A percentile compares a stretch with the other conserved stretches of the same genome.
Evolutionary conservation across 1,140 invertebrate species (phyloP).

Genomic region (Grapholita molesta): DNA sequence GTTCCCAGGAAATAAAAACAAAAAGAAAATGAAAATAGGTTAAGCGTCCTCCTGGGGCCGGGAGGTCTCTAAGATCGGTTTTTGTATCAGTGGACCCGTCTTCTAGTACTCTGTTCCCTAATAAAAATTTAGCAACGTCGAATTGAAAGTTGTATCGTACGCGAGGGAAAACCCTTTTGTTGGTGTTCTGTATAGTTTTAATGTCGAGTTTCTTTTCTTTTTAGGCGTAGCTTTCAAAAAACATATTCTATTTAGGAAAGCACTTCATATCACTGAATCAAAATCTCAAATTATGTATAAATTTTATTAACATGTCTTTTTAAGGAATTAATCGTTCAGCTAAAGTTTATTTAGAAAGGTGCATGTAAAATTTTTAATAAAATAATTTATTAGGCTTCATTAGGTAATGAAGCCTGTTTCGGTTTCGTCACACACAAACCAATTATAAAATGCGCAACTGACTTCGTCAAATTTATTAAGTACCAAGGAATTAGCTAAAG

Average conservation of each 20-base stretch:
- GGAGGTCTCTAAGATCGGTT: conserved; percentile 46
- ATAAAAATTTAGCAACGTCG: conserved; percentile 47
- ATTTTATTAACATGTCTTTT: too few relatives aligned
- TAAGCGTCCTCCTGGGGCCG: conserved; percentile 52
- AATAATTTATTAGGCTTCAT: too few relatives aligned
- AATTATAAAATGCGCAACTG: too few relatives aligned
- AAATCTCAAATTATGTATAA: too few relatives aligned
- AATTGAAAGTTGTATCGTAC: conserved; percentile 8
- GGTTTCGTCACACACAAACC: too few relatives aligned
- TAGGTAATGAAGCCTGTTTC: too few relatives aligned
- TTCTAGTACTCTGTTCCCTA: conserved; percentile 25
- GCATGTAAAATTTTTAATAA: too few relatives aligned
- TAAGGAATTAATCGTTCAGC: too few relatives aligned
- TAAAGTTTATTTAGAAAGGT: too few relatives aligned
- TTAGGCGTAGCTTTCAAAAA: background rate
- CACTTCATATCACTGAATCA: too few relatives aligned
- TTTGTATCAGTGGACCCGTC: conserved; percentile 37
- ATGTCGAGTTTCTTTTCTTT: background rate
- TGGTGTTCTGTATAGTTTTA: conserved; percentile 11
- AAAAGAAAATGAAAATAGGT: conserved; percentile 65
- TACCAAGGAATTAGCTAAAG: too few relatives aligned
- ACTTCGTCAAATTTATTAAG: too few relatives aligned
- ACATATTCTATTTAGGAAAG: background rate
- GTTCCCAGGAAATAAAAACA: conserved; percentile 59
- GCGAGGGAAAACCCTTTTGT: conserved; percentile 5